Conservation (phyloP, 2,888 invertebrate species). For the Ormyrus rosae region DNA sequence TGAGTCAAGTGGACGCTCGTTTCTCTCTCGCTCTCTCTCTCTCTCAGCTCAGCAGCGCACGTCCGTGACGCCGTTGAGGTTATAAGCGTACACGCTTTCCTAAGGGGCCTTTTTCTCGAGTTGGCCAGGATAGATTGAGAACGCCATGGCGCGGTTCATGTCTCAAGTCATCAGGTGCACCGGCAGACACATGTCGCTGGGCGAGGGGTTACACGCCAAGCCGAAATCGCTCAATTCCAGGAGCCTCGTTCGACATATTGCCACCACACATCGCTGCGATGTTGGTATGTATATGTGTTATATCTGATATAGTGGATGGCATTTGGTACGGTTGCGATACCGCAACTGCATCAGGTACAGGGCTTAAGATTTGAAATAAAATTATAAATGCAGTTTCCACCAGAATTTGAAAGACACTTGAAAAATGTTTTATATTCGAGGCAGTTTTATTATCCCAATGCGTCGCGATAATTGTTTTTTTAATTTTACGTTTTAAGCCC, state of each 20-base stretch:
- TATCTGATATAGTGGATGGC: no score
- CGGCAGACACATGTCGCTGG: slow-evolving; percentile 55
- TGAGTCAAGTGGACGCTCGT: slow-evolving; percentile 20
- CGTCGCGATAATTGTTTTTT: no score
- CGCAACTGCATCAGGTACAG: no score
- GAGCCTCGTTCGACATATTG: slow-evolving; percentile 55
- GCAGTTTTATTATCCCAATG: no score
- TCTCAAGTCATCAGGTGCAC: slow-evolving; percentile 60
- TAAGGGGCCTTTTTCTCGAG: no score
- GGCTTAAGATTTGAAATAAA: no score
- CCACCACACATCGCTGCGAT: slow-evolving; percentile 57
- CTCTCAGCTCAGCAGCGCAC: slow-evolving; percentile 54
- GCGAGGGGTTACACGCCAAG: slow-evolving; percentile 29
- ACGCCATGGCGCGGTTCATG: slow-evolving; percentile 65
- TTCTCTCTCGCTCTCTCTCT: neutral
- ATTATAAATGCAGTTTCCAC: no score
- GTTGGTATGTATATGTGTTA: slow-evolving; percentile 58
- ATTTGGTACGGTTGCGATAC: no score
- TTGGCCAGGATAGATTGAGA: no score
- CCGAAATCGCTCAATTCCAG: slow-evolving; percentile 45
- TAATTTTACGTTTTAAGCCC: no score
- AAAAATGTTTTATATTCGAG: no score
- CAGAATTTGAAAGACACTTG: no score
- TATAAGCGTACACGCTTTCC: slow-evolving; percentile 20
- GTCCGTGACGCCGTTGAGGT: slow-evolving; percentile 42